These are phyloP conservation scores for Rhopalosiphum padi DNA, from an alignment of 1,140 invertebrate species.

Conservation along the genomic window DNA sequence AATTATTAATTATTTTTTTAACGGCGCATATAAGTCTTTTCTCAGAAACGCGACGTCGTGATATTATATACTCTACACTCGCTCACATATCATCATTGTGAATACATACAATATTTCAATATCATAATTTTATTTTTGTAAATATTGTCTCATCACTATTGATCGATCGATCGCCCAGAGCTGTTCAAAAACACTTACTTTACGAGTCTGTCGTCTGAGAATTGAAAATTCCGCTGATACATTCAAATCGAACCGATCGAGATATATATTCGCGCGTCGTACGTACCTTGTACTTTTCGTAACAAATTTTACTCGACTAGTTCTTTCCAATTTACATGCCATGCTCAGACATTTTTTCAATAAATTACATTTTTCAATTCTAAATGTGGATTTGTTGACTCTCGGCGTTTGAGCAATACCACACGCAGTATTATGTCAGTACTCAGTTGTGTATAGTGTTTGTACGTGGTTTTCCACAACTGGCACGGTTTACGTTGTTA, in stretches of 20 bases:
- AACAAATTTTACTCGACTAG: background rate
- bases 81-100: background rate
- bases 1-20: background rate
- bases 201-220: background rate
- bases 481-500: background rate
- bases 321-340: background rate
- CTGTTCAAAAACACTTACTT: background rate
- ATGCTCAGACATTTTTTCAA: background rate
- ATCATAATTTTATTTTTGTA: background rate
- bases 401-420: background rate
- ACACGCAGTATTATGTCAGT: background rate
- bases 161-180: background rate
- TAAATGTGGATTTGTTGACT: constrained; percentile 11
- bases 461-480: background rate
- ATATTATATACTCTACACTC: background rate
- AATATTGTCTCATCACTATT: background rate
- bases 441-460: background rate
- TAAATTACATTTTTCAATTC: background rate
- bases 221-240: background rate
- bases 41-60: background rate
- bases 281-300: background rate
- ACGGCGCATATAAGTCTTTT: background rate
- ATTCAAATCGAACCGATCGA: background rate
- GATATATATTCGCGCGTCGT: background rate
- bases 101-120: no score